These are phyloP conservation scores for Junco hyemalis DNA, from an alignment of 2,113 vertebrate genomes.

Conservation along the genomic window DNA sequence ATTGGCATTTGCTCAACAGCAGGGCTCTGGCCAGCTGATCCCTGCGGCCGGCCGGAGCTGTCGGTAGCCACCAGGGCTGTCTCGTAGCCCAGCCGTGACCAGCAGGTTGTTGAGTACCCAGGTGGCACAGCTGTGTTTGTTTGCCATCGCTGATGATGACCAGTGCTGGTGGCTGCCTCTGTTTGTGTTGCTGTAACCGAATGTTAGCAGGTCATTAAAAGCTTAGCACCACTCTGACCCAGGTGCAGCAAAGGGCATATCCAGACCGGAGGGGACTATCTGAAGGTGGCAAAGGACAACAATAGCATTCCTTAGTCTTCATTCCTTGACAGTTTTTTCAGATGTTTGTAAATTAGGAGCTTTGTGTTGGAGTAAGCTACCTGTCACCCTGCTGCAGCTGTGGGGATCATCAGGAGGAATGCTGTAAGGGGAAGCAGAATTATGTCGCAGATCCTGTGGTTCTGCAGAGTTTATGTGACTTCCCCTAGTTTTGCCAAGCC, in stretches of 20 bases:
- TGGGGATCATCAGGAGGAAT: background rate
- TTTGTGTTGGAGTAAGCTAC: background rate
- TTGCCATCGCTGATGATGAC: background rate
- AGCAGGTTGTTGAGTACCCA: background rate
- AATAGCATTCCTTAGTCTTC: background rate
- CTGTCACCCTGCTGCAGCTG: background rate
- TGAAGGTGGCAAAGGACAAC: background rate
- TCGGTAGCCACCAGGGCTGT: background rate
- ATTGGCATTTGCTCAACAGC: background rate
- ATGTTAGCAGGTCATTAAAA: background rate
- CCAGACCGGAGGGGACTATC: background rate
- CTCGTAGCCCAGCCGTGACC: accelerated
- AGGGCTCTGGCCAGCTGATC: background rate
- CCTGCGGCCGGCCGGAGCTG: background rate
- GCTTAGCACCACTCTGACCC: background rate
- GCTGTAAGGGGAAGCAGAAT: background rate
- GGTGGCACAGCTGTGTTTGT: background rate
- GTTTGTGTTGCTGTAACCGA: background rate
- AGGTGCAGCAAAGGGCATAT: background rate
- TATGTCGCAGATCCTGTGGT: background rate
- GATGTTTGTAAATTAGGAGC: background rate
- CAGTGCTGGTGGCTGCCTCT: background rate
- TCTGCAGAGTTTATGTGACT: background rate
- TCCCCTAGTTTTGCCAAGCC: background rate
- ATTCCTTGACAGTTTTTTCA: background rate